These are phyloP conservation scores for Galagoides demidoff DNA, from an alignment of 2,797 vertebrate genomes.

Conservation along the genomic window DNA sequence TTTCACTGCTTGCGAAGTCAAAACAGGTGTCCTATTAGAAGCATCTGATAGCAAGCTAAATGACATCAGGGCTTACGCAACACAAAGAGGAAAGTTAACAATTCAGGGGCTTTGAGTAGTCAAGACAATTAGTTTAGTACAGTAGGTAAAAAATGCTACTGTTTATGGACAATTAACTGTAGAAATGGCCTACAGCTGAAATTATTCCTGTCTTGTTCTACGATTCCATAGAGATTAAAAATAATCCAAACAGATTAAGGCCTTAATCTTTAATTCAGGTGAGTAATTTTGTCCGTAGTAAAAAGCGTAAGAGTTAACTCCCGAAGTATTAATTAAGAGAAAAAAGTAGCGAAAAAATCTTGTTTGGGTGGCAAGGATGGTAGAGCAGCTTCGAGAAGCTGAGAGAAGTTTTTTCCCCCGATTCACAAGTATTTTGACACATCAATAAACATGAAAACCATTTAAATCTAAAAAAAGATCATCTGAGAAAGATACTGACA, in stretches of 20 bases:
- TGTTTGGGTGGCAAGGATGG: background rate
- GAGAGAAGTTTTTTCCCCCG: background rate
- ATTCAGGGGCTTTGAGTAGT: slow-evolving; percentile 23
- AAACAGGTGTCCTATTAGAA: background rate
- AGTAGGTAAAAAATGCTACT: slow-evolving; percentile 57
- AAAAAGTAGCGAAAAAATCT: slow-evolving; percentile 18
- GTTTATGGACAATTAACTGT: slow-evolving; percentile 46
- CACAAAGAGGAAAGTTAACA: slow-evolving; percentile 30
- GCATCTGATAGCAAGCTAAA: slow-evolving; percentile 12
- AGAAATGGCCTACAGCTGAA: slow-evolving; percentile 8
- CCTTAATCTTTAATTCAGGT: slow-evolving; percentile 67
- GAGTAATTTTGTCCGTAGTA: slow-evolving; percentile 24
- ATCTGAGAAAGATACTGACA: slow-evolving; percentile 42
- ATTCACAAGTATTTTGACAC: slow-evolving; percentile 36
- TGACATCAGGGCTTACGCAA: background rate
- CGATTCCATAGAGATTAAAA: slow-evolving; percentile 61
- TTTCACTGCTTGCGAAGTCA: slow-evolving; percentile 58
- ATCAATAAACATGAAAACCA: slow-evolving; percentile 9
- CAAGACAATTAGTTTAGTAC: slow-evolving; percentile 56
- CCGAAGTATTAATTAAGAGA: slow-evolving; percentile 25
- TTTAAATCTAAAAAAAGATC: slow-evolving; percentile 41
- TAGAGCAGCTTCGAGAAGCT: background rate
- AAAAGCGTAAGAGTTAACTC: slow-evolving; percentile 44
- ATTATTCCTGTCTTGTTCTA: slow-evolving; percentile 8
- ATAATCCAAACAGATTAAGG: slow-evolving; percentile 69